A percentile compares a stretch with the other conserved stretches of the same genome.
Conservation (phyloP, 2,113 vertebrate species). For the Myrmophylax atrothorax region DNA sequence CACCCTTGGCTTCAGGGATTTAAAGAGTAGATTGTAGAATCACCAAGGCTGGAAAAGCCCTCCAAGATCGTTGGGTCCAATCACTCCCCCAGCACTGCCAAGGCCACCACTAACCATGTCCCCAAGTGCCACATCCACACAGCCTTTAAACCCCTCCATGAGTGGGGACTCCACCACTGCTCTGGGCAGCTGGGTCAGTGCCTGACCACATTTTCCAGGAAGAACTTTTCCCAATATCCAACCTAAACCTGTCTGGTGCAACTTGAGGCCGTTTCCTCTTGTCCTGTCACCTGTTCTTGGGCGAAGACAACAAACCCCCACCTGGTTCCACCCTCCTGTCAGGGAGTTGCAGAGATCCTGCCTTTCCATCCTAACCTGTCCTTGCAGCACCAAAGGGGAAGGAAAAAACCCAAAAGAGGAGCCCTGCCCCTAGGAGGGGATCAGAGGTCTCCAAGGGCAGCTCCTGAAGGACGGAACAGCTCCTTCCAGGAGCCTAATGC, state of each 20-base stretch:
- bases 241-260: background rate
- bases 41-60: background rate
- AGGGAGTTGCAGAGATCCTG: background rate
- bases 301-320: background rate
- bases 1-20: background rate
- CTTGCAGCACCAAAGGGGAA: background rate
- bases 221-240: background rate
- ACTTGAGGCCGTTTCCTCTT: background rate
- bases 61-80: background rate
- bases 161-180: background rate
- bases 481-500: background rate
- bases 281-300: background rate
- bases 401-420: background rate
- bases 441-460: background rate
- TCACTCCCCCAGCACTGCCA: background rate
- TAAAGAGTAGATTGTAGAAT: background rate
- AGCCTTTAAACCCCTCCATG: background rate
- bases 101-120: background rate
- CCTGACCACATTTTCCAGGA: background rate
- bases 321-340: background rate
- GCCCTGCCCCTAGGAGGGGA: background rate
- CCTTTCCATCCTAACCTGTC: background rate
- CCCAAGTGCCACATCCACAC: background rate
- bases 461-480: background rate
- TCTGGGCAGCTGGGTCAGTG: background rate